A percentile compares a stretch with the other conserved stretches of the same genome.
These are phyloP conservation scores for Ptyas mucosa DNA, from an alignment of 2,113 vertebrate species.

Conservation along the genomic window DNA sequence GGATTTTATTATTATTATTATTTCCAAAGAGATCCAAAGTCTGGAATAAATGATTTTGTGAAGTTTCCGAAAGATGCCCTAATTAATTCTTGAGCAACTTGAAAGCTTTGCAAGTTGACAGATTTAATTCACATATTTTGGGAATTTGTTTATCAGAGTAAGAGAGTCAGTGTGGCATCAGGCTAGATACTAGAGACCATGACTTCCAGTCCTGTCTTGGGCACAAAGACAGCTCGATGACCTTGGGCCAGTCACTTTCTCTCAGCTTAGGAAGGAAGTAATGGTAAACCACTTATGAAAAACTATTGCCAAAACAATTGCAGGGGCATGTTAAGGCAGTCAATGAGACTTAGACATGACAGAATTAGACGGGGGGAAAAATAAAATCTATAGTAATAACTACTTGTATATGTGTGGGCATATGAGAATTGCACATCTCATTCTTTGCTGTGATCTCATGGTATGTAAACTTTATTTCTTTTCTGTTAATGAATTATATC, in stretches of 20 bases:
- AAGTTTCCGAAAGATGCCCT: no score
- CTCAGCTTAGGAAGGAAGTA: background rate
- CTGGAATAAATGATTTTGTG: background rate
- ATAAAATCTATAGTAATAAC: background rate
- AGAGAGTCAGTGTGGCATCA: background rate
- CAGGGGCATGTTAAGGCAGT: background rate
- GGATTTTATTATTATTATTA: background rate
- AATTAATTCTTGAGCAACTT: no score
- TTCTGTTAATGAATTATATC: background rate
- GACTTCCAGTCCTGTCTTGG: background rate
- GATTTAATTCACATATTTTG: background rate
- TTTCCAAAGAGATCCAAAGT: background rate
- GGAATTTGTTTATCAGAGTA: background rate
- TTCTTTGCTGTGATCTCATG: background rate
- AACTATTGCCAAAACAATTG: background rate
- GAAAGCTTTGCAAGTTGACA: no score
- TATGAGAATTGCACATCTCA: background rate
- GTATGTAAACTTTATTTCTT: background rate
- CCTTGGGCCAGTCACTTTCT: background rate
- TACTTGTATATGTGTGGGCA: background rate
- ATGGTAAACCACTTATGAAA: background rate
- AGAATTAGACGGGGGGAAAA: background rate
- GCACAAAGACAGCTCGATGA: background rate
- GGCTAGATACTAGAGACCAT: background rate
- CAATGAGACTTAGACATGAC: background rate